These are phyloP conservation scores for Danaus melanippus DNA, from an alignment of 1,140 invertebrate genomes.

Conservation along the genomic window DNA sequence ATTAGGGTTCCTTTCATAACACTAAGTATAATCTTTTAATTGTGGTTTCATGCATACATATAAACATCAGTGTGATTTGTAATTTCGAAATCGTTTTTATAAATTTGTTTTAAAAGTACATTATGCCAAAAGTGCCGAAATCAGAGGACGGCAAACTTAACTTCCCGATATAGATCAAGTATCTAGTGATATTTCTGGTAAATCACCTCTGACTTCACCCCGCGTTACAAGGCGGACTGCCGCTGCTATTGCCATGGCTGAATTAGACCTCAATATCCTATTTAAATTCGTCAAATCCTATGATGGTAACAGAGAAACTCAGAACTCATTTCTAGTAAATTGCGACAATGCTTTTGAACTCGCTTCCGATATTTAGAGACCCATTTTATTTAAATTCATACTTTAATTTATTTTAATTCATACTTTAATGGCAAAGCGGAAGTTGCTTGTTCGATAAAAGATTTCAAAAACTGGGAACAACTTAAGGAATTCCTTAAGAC, in stretches of 20 bases:
- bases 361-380: constrained; percentile 7
- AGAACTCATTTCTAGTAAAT: constrained; percentile 16
- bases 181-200: no score
- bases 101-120: no score
- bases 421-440: constrained; percentile 17
- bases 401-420: no score
- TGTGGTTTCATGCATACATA: no score
- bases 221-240: not conserved
- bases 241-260: not conserved
- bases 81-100: no score
- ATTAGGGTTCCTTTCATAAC: no score
- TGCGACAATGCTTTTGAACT: constrained; percentile 12
- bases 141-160: no score
- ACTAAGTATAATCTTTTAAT: no score
- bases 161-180: no score
- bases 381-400: constrained; percentile 16
- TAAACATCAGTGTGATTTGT: no score
- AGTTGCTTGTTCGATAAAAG: constrained; percentile 16
- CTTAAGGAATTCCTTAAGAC: constrained; percentile 25
- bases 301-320: constrained; percentile 7
- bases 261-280: constrained; percentile 9
- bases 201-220: no score
- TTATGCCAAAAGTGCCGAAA: no score
- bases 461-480: constrained; percentile 11
- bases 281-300: constrained; percentile 14